These are phyloP conservation scores for Anodontia alba DNA, from an alignment of 2,888 invertebrate species.

Conservation along the genomic window DNA sequence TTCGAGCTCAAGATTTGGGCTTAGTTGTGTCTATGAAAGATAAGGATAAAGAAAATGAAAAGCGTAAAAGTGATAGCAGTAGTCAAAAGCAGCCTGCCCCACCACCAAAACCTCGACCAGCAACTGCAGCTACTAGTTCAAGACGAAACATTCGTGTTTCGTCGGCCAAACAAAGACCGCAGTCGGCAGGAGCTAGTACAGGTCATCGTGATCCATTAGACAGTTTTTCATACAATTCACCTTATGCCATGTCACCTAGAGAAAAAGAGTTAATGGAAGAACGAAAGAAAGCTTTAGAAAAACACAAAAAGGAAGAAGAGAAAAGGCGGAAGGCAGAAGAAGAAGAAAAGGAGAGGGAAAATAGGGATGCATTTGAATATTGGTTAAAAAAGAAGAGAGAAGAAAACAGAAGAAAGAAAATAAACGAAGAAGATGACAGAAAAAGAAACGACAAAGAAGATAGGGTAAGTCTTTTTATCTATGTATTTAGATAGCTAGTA, in stretches of 20 bases:
- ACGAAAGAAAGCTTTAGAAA: conserved; percentile 68
- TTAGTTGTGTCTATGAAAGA: conserved; percentile 49
- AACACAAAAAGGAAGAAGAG: conserved; percentile 70
- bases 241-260: conserved; percentile 78
- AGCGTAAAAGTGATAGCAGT: conserved; percentile 34
- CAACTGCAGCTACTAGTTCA: conserved; percentile 66
- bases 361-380: conserved; percentile 75
- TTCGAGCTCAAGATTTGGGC: conserved; percentile 73
- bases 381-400: conserved; percentile 75
- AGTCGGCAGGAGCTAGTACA: conserved; percentile 65
- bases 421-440: conserved; percentile 63
- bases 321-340: conserved; percentile 70
- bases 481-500: background rate
- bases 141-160: conserved; percentile 57
- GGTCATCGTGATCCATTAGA: conserved; percentile 46
- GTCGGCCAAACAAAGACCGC: conserved; percentile 68
- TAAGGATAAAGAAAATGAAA: conserved; percentile 58
- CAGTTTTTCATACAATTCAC: conserved; percentile 78
- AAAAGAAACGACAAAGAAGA: conserved; percentile 64
- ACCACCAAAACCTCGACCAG: conserved; percentile 74
- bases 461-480: conserved; percentile 60
- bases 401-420: conserved; percentile 54
- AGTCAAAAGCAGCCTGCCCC: conserved; percentile 64
- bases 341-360: conserved; percentile 68
- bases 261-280: conserved; percentile 72